Evolutionary conservation across 2,113 vertebrate species (phyloP).

Genomic region (Pleuronectes platessa): DNA sequence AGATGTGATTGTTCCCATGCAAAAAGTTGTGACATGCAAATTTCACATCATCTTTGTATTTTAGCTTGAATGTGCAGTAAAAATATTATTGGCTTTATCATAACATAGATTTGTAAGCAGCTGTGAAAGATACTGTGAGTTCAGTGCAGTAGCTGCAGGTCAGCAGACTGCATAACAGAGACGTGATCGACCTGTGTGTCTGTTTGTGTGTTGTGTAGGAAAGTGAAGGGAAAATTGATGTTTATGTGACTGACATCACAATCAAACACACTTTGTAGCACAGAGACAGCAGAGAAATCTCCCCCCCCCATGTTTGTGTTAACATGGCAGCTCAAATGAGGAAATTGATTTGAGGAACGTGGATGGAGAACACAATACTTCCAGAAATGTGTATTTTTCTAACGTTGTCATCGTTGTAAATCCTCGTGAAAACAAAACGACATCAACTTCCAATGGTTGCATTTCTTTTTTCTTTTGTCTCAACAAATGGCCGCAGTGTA

Average conservation of each 20-base stretch:
- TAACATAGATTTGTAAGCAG: not conserved
- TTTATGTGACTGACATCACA: constrained; percentile 15
- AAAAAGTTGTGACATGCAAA: not conserved
- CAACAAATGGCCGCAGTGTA: too few relatives aligned
- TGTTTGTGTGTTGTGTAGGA: not conserved
- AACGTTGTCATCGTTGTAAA: too few relatives aligned
- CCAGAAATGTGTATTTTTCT: too few relatives aligned
- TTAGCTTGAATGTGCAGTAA: not conserved
- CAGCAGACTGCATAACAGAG: constrained; percentile 1
- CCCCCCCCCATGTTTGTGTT: not conserved
- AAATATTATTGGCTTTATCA: not conserved
- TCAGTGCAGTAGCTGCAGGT: constrained; percentile 19
- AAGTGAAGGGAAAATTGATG: not conserved
- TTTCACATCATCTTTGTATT: not conserved
- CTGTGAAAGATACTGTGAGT: not conserved
- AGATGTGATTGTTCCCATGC: too few relatives aligned
- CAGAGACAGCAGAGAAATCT: too few relatives aligned
- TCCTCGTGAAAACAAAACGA: too few relatives aligned
- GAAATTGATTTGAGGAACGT: not conserved
- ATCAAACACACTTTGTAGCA: constrained; percentile 1
- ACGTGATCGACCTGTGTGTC: constrained; percentile 15
- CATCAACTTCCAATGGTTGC: too few relatives aligned
- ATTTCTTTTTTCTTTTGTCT: too few relatives aligned
- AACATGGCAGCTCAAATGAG: not conserved
- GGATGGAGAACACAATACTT: not conserved